Conservation (phyloP, 2,797 vertebrate species). For the Myiotriccus ornatus region DNA sequence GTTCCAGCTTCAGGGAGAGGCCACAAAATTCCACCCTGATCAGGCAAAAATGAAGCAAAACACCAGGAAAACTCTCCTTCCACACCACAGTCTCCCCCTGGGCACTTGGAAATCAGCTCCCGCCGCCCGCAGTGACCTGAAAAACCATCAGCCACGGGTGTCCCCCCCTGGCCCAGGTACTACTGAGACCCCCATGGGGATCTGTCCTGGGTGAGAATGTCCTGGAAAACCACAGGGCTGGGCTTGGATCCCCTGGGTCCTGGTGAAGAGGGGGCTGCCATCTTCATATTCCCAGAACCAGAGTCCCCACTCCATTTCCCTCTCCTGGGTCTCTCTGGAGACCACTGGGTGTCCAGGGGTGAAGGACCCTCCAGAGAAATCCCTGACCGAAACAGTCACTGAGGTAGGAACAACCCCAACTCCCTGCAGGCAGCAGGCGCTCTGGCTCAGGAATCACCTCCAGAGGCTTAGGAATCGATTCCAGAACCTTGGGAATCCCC, state of each 20-base stretch:
- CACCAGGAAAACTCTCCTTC: background rate
- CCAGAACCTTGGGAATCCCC: background rate
- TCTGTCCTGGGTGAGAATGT: accelerated
- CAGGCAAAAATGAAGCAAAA: background rate
- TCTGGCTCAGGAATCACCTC: background rate
- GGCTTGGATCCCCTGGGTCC: accelerated
- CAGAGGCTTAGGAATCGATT: background rate
- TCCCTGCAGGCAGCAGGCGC: background rate
- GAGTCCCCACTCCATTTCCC: background rate
- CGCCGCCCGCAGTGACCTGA: accelerated
- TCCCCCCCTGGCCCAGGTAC: accelerated
- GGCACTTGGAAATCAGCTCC: background rate
- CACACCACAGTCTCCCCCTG: accelerated
- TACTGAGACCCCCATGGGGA: accelerated
- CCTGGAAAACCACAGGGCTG: background rate
- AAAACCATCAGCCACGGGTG: accelerated
- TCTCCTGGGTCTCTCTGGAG: background rate
- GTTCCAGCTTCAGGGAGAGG: background rate
- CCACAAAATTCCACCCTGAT: accelerated
- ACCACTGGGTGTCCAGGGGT: background rate
- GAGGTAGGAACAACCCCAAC: constrained; percentile 16
- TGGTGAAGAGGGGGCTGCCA: accelerated
- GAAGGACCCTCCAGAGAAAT: background rate
- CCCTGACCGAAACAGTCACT: background rate
- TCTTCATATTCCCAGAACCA: background rate